phyloP scores from a whole-genome alignment of 2,888 invertebrate genomes.

The Latrodectus hesperus region DNA sequence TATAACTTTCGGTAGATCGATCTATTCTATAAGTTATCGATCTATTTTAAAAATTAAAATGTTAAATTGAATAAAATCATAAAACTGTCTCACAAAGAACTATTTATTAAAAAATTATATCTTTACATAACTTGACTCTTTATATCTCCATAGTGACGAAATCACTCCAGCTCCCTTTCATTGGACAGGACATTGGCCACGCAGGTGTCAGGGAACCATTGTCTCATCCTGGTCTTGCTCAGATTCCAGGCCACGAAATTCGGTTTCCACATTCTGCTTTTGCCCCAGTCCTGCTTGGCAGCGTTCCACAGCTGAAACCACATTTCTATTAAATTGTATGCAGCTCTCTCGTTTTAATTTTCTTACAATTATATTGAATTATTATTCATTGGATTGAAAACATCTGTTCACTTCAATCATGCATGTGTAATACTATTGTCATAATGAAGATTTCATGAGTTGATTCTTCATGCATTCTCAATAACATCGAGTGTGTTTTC shows the following conservation, averaged over 20 bases:
- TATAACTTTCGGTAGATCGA: too few species aligned
- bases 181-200: not conserved
- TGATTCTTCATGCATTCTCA: too few species aligned
- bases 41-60: too few species aligned
- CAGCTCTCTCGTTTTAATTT: not conserved
- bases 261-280: constrained; percentile 45
- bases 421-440: not conserved
- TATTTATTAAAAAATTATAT: too few species aligned
- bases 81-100: too few species aligned
- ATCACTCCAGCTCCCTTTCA: constrained; percentile 50
- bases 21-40: too few species aligned
- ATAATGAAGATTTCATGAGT: not conserved
- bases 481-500: too few species aligned
- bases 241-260: constrained; percentile 59
- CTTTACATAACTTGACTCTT: too few species aligned
- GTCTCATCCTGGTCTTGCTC: constrained; percentile 17
- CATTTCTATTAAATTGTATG: not conserved
- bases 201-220: constrained; percentile 61
- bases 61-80: too few species aligned
- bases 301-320: constrained; percentile 55
- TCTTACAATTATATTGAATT: not conserved
- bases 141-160: not conserved
- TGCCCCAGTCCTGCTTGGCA: constrained; percentile 50
- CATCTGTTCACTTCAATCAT: not conserved
- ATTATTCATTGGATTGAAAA: not conserved